Evolutionary conservation across 1,140 invertebrate genomes (phyloP).

Genomic region (Metaphire vulgaris): DNA sequence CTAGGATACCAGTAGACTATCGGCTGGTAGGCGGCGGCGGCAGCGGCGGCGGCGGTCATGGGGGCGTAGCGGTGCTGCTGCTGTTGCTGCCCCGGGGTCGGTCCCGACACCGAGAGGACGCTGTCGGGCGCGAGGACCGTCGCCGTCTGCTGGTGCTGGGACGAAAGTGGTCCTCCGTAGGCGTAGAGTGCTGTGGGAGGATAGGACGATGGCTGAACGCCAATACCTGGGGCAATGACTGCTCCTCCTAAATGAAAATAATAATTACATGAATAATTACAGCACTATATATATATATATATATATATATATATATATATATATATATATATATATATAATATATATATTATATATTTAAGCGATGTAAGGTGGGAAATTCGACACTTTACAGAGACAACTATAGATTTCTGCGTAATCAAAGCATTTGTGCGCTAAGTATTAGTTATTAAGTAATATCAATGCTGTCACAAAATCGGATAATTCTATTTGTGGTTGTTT

Average conservation of each 20-base stretch:
- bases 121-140: neutral
- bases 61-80: neutral
- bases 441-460: too few relatives aligned
- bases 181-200: neutral
- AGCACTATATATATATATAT: too few relatives aligned
- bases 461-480: too few relatives aligned
- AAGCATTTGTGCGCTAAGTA: too few relatives aligned
- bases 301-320: too few relatives aligned
- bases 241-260: neutral
- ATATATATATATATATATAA: too few relatives aligned
- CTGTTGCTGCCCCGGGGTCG: neutral
- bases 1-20: neutral
- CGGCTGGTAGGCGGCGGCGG: neutral
- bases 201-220: neutral
- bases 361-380: too few relatives aligned
- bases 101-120: neutral
- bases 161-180: neutral
- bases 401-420: too few relatives aligned
- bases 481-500: too few relatives aligned
- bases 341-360: too few relatives aligned
- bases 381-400: too few relatives aligned
- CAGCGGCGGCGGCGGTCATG: neutral
- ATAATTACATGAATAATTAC: too few relatives aligned
- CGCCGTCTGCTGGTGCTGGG: neutral
- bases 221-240: neutral